These are phyloP conservation scores for Drosophila greeni DNA, from an alignment of 2,888 invertebrate species.

Conservation along the genomic window DNA sequence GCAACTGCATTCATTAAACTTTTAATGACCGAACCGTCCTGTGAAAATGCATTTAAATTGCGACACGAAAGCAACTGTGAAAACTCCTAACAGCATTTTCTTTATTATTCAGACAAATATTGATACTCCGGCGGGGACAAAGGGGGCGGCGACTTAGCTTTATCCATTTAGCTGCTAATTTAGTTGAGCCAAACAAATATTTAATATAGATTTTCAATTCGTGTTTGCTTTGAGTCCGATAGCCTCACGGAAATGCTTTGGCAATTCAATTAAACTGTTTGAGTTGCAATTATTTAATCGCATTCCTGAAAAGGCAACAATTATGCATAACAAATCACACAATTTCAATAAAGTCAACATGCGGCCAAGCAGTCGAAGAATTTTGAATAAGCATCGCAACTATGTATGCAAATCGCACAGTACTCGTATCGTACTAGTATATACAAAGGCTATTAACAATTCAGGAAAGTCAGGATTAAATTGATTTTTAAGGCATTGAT, in stretches of 20 bases:
- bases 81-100: conserved; percentile 34
- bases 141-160: conserved; percentile 10
- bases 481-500: not conserved
- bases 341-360: conserved; percentile 20
- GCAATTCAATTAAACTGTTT: conserved; percentile 57
- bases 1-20: conserved; percentile 44
- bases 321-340: conserved; percentile 31
- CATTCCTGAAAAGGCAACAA: conserved; percentile 40
- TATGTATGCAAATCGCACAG: not conserved
- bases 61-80: conserved; percentile 7
- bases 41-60: conserved; percentile 41
- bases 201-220: conserved; percentile 46
- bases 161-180: conserved; percentile 37
- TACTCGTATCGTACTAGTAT: not conserved
- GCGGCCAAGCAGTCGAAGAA: conserved; percentile 15
- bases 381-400: not conserved
- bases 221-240: conserved; percentile 45
- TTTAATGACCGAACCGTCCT: conserved; percentile 47
- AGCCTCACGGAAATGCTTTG: conserved; percentile 30
- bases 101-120: conserved; percentile 39
- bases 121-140: conserved; percentile 10
- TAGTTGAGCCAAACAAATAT: conserved; percentile 39
- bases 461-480: not conserved
- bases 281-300: conserved; percentile 43
- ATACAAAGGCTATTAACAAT: not conserved